Base-by-base conservation (phyloP, 2,113 vertebrate species). In the Diphyllodes magnificus region DNA sequence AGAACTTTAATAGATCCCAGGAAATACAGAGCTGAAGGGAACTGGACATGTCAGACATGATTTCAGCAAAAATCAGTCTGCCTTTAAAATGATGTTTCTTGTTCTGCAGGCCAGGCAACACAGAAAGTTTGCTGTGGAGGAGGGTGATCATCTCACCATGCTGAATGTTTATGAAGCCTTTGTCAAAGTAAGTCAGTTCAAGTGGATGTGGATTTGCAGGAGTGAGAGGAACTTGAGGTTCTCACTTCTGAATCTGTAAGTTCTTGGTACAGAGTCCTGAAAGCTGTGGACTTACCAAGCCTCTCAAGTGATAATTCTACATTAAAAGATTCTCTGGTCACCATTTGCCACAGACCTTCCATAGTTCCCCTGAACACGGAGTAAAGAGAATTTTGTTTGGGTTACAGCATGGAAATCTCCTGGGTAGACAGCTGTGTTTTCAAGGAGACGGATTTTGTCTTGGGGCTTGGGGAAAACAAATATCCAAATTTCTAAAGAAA, bases 121-220 rank as follows among this genome's bases (percentile, higher is more conserved):
- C 97, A 98, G 99, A 61, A 99, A 98, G 95, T 99, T 99, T 98
- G 99, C 99, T 33, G 99, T 99, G 78, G 99, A 99, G 21, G 99
- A 99, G 89, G 99, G 99, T 37, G 99, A 99, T 89, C 99, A 99
- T 85, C 99, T 99, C 85, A 99, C 99, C 54, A 99, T 99, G 99
- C 98, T 99, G 92, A 99, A 99, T 33, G 98, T 99, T 59, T 99
- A 99, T 53, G 99, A 99, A 97, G 99, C 99, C 13, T 99, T 99
- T 96, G 98, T 99, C 90, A 99, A 99, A 98, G 99, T 99, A 98
- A 96, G 98, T 92, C 45, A 37, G 16, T 24, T 65, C 19, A 47
- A n/a, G 40, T 10, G 12, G 31, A 3, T 37, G 42, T 70, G 49
- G 15, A 40, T 39, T 50, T 77, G 42, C 44, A 73, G 70, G 50